Evolutionary conservation across 1,140 invertebrate species (phyloP), one percentile per base, ranked within the genome.

Genomic region (Zaprionus nigranus): DNA sequence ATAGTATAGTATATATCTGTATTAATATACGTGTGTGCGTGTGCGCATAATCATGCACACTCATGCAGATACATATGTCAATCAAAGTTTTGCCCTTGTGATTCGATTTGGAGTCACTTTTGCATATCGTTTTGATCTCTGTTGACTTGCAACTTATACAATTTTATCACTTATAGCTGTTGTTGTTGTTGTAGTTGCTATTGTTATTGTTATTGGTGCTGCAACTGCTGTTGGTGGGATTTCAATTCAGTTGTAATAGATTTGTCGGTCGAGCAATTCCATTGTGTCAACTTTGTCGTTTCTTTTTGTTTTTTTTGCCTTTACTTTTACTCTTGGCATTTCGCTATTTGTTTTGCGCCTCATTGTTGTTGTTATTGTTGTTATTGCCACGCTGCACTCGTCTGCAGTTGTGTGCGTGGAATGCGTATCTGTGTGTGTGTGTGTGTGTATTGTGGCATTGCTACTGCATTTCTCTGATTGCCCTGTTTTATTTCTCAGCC

Each of bases 401-500:
- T 5, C 15, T 15, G 38, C n/a, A 17, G 15, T 12, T 51, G 46
- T 24, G 12, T 22, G 43, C 30, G 26, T 34, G 70, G 46, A 59
- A 73, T 73, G 64, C 34, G n/a, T 43, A 22, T 58, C 46, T 17
- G 5, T 46, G 40, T 46, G 40, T 46, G 40, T 49, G 46, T 49
- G 20, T 49, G 20, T 51, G 11, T 49, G 20, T 51, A 3, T 24
- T 20, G 34, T 60, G 34, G 15, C 30, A 26, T 34, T 24, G 51
- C 22, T 22, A n/a, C 3, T 43, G 40, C 40, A 46, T 61, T 69
- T 57, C 60, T 67, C 63, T 60, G 26, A n/a, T 15, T 59, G 54
- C 56, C 59, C 26, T 12, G 22, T 24, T 66, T 43, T 43, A 26
- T 74, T 68, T 67, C 36, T 46, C 56, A 24, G 15, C 51, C 22